Percentiles rank a stretch among this genome's conserved stretches.
These are phyloP conservation scores for Psephotus haematonotus DNA, from an alignment of 2,113 vertebrate genomes.

Conservation along the genomic window DNA sequence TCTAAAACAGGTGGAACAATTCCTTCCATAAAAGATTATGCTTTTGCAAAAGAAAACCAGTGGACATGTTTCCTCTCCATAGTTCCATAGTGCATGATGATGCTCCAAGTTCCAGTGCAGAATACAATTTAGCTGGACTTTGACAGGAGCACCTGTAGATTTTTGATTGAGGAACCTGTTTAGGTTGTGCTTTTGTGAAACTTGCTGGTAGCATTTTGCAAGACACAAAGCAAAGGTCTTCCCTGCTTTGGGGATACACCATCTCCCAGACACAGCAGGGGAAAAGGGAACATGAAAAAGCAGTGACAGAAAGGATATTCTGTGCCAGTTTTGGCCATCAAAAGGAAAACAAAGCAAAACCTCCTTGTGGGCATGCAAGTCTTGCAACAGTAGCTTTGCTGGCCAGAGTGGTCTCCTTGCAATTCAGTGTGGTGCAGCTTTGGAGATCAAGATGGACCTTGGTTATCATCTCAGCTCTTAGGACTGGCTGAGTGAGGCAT, in stretches of 20 bases:
- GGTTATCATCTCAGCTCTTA: not conserved
- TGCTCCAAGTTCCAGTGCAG: not conserved
- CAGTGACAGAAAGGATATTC: not conserved
- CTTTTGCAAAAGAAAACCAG: not conserved
- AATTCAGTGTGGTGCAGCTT: not conserved
- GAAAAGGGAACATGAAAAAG: not conserved
- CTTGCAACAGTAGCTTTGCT: not conserved
- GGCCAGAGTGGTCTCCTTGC: not conserved
- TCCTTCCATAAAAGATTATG: not conserved
- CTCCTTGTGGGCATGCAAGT: fast-evolving
- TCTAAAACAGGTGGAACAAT: not conserved
- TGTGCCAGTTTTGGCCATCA: not conserved
- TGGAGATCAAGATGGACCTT: not conserved
- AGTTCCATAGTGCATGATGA: not conserved
- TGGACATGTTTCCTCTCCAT: not conserved
- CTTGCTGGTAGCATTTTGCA: not conserved
- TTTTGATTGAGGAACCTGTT: not conserved
- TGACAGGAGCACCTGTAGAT: not conserved
- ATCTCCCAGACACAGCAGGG: not conserved
- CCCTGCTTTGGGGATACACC: not conserved
- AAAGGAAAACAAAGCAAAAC: not conserved
- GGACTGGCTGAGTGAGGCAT: not conserved
- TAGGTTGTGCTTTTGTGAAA: not conserved
- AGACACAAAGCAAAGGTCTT: not conserved
- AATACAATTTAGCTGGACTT: not conserved